phyloP scores from a whole-genome alignment of 1,140 invertebrate species.

The Macrotrachela quadricornifera region DNA sequence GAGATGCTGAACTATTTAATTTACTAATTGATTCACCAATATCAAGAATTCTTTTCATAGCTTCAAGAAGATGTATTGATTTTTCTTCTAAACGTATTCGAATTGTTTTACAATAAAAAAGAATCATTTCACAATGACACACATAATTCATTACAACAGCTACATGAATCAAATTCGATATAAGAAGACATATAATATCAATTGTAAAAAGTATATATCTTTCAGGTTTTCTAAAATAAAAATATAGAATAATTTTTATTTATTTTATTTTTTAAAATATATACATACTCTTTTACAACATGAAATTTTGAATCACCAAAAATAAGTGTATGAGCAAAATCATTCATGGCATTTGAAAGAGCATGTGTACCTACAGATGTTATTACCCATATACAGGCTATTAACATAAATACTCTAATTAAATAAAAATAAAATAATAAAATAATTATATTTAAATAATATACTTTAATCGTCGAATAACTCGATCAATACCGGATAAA shows the following conservation, averaged over 20 bases:
- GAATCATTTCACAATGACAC: conserved; percentile 29
- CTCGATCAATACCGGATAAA: not conserved
- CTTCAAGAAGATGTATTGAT: conserved; percentile 21
- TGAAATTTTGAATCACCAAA: no score
- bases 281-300: no score
- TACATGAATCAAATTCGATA: conserved; percentile 22
- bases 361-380: no score
- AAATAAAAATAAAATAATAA: no score
- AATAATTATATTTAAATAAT: not conserved
- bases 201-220: no score
- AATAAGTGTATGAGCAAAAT: no score
- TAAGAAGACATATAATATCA: conserved; percentile 9
- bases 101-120: conserved; percentile 24
- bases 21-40: conserved; percentile 1
- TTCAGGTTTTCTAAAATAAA: no score
- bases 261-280: no score
- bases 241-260: no score
- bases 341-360: no score
- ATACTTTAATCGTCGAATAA: conserved; percentile 8
- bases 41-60: conserved; percentile 16
- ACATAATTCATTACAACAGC: conserved; percentile 28
- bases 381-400: no score
- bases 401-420: no score
- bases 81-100: conserved; percentile 24
- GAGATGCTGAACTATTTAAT: conserved; percentile 2